Evolutionary conservation across 2,113 vertebrate species (phyloP), one percentile per base, ranked within the genome.

Genomic region (Microcebus murinus): DNA sequence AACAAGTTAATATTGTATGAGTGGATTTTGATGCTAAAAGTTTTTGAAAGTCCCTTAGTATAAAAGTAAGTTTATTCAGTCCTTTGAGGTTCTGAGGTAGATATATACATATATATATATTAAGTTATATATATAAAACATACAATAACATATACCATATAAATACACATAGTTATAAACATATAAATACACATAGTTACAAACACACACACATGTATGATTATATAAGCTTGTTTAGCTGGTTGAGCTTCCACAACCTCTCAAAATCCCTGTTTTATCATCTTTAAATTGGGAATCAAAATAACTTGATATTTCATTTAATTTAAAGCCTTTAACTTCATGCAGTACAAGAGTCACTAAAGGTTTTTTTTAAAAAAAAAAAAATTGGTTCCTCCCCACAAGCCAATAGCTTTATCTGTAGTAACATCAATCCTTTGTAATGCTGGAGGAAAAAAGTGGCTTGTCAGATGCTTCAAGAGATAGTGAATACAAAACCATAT

Each of bases 351-450:
- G 17, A 8, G 12, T 50, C 17, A 85, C 50, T 74, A n/a, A 52
- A 73, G 42, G 74, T 25, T 29, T 92, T 18, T 89, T 45, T 82
- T 42, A 9, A 87, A 55, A 79, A 88, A 55, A 79, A 88, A 57
- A 45, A 36, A 83, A 14, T 61, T 48, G 34, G 27, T 57, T 86
- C 17, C 4, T 42, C 8, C 5, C 3, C 23, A 36, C 0, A 67
- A 91, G 21, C 8, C 36, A 84, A 48, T 29, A n/a, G 6, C 8
- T 82, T 61, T 77, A 57, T 91, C 10, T 74, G 4, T 1, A 52
- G 23, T 45, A 67, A 61, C 15, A 23, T 25, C 10, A 79, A 61
- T 55, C 9, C 6, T 77, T 71, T 81, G 10, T 27, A 23, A 27
- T 52, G 39, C 1, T 48, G 42, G 20, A 63, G 25, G 21, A 29